These are phyloP conservation scores for Sinocyclocheilus grahami DNA, from an alignment of 2,113 vertebrate genomes.

Conservation along the genomic window DNA sequence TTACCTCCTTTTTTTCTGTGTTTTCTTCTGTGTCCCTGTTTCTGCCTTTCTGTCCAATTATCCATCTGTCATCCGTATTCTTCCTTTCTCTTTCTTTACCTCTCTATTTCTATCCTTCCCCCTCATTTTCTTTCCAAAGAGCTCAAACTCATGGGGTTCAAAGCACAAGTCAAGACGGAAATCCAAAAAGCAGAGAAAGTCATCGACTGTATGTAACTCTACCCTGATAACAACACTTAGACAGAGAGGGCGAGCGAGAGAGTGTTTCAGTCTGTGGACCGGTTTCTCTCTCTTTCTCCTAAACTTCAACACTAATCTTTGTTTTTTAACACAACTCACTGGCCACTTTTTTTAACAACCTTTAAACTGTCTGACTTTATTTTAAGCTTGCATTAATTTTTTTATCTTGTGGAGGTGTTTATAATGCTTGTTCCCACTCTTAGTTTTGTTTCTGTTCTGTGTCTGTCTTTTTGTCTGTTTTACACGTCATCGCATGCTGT, in stretches of 20 bases:
- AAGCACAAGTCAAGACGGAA: slow-evolving; percentile 81
- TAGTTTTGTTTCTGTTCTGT: not conserved
- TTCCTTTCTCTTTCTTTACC: slow-evolving; percentile 22
- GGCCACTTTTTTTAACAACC: slow-evolving; percentile 9
- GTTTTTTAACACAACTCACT: not conserved
- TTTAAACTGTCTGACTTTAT: slow-evolving; percentile 45
- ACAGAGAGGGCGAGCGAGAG: not conserved
- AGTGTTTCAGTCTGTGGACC: not conserved
- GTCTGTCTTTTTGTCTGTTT: not conserved
- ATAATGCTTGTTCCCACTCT: not conserved
- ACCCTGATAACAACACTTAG: slow-evolving; percentile 16
- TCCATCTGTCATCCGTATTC: slow-evolving; percentile 22
- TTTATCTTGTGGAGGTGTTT: slow-evolving; percentile 5
- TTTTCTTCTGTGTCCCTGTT: slow-evolving; percentile 41
- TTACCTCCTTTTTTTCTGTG: slow-evolving; percentile 58
- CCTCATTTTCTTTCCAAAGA: slow-evolving; percentile 62
- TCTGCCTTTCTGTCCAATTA: slow-evolving; percentile 39
- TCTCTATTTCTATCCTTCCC: slow-evolving; percentile 41
- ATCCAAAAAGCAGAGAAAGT: slow-evolving; percentile 86
- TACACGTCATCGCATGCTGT: slow-evolving; percentile 36
- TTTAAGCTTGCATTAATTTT: not conserved
- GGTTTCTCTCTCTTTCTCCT: slow-evolving; percentile 16
- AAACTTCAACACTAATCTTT: not conserved
- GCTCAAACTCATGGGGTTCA: slow-evolving; percentile 78
- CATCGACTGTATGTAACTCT: slow-evolving; percentile 81